Conservation (phyloP, 2,797 vertebrate genomes). For the Pangasius krempfi region DNA sequence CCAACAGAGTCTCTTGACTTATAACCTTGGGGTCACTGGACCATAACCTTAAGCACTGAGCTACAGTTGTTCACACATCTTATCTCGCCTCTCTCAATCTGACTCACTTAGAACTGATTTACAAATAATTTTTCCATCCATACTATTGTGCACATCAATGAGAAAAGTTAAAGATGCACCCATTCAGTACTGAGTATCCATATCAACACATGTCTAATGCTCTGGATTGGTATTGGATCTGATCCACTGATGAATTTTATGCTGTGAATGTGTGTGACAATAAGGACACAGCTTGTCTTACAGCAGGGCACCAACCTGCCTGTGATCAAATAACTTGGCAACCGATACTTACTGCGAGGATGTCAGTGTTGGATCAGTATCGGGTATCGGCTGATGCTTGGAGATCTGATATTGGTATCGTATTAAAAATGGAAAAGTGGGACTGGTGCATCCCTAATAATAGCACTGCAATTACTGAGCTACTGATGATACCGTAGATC, state of each 20-base stretch:
- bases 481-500: neutral
- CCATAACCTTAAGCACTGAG: slow-evolving; percentile 5
- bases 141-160: neutral
- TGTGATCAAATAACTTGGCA: slow-evolving; percentile 21
- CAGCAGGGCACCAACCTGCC: slow-evolving; percentile 3
- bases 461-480: neutral
- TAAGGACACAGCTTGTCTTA: slow-evolving; percentile 27
- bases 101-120: neutral
- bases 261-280: slow-evolving; percentile 24
- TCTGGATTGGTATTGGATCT: neutral
- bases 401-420: slow-evolving; percentile 20
- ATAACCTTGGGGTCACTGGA: slow-evolving; percentile 1
- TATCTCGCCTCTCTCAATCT: neutral
- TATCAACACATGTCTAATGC: neutral
- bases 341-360: slow-evolving; percentile 5
- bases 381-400: slow-evolving; percentile 3
- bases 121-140: neutral
- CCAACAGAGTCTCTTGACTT: neutral
- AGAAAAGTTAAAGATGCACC: neutral
- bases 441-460: neutral
- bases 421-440: slow-evolving; percentile 12
- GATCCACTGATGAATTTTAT: neutral
- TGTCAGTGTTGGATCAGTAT: slow-evolving; percentile 16
- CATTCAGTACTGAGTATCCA: neutral
- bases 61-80: neutral